These are phyloP conservation scores for Clarias platycephalus DNA, from an alignment of 2,797 vertebrate genomes.

Conservation along the genomic window DNA sequence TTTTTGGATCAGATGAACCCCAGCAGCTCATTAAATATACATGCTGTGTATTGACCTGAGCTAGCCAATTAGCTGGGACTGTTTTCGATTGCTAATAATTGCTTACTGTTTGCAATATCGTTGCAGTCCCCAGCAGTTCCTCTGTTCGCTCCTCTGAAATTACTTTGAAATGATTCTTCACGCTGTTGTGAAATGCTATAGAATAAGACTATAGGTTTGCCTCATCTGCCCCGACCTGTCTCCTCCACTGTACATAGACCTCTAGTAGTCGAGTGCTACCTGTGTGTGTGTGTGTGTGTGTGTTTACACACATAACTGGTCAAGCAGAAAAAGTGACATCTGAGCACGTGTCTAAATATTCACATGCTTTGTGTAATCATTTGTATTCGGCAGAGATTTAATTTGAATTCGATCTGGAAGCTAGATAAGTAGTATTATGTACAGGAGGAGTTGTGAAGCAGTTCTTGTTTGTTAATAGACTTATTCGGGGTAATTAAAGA, in stretches of 20 bases:
- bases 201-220: conserved; percentile 33
- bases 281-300: conserved; percentile 31
- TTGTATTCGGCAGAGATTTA: conserved; percentile 31
- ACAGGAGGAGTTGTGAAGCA: conserved; percentile 69
- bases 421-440: conserved; percentile 61
- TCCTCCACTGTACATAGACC: conserved; percentile 11
- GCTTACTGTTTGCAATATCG: conserved; percentile 61
- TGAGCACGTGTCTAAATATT: background rate
- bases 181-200: conserved; percentile 28
- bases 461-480: conserved; percentile 67
- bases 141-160: background rate
- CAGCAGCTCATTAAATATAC: conserved; percentile 74
- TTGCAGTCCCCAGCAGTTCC: conserved; percentile 25
- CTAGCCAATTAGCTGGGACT: conserved; percentile 74
- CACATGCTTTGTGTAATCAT: background rate
- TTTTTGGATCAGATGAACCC: conserved; percentile 63
- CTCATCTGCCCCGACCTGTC: conserved; percentile 36
- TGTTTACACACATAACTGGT: conserved; percentile 16
- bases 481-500: conserved; percentile 74
- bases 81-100: conserved; percentile 60
- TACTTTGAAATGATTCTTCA: background rate
- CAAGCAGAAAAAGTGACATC: conserved; percentile 2
- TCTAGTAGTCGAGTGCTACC: conserved; percentile 35
- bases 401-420: conserved; percentile 53
- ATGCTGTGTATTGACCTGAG: conserved; percentile 71